A percentile compares a stretch with the other conserved stretches of the same genome.
Conservation (phyloP, 2,113 vertebrate species). For the Piprites chloris region DNA sequence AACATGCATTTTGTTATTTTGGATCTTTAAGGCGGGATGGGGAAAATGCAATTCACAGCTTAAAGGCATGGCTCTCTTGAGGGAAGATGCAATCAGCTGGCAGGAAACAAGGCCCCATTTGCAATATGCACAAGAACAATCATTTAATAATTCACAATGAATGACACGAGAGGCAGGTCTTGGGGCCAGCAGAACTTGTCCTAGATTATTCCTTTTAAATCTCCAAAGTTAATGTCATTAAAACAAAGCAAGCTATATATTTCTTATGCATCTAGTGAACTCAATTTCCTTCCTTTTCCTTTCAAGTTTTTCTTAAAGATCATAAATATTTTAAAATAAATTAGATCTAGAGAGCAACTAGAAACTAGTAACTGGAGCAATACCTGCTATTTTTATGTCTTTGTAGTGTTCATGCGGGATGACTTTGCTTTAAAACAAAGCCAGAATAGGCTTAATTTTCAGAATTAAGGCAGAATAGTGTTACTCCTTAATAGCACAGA, state of each 20-base stretch:
- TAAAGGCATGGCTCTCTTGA: slow-evolving; percentile 65
- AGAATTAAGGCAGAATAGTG: not conserved
- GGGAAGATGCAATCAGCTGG: slow-evolving; percentile 61
- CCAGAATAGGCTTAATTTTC: not conserved
- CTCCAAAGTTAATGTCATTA: slow-evolving; percentile 14
- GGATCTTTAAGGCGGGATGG: slow-evolving; percentile 30
- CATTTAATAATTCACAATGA: slow-evolving; percentile 71
- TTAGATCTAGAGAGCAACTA: not conserved
- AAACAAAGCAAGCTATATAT: slow-evolving; percentile 5
- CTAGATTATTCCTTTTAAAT: not conserved
- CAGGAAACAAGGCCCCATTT: slow-evolving; percentile 69
- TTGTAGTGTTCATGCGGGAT: not conserved
- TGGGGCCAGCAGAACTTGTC: slow-evolving; percentile 33
- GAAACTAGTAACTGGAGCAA: not conserved
- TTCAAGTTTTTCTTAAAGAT: not conserved
- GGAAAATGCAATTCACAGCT: slow-evolving; percentile 48
- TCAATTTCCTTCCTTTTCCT: not conserved
- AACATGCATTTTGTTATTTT: slow-evolving; percentile 73
- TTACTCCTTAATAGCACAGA: not conserved
- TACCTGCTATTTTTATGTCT: not conserved
- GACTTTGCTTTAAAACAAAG: slow-evolving; percentile 8
- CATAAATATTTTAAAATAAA: slow-evolving; percentile 32
- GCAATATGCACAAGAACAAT: slow-evolving; percentile 62
- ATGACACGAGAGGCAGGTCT: slow-evolving; percentile 37
- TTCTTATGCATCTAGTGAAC: not conserved